phyloP scores from a whole-genome alignment of 2,113 vertebrate species.

The Zingel zingel region DNA sequence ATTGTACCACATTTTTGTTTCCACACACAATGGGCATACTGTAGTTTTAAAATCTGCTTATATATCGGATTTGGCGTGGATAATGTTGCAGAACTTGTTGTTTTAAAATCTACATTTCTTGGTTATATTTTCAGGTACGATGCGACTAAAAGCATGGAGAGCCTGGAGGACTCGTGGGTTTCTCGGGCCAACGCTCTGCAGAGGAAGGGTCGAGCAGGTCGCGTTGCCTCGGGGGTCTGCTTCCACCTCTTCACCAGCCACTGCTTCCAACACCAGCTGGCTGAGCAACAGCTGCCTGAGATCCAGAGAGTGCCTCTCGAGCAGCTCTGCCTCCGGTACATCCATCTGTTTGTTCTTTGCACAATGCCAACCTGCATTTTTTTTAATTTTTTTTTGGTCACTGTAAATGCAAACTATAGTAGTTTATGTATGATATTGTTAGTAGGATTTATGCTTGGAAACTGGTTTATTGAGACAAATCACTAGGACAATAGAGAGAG shows the following conservation, averaged over 20 bases:
- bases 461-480: background rate
- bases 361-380: background rate
- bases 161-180: conserved; percentile 95
- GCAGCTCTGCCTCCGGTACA: conserved; percentile 95
- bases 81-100: background rate
- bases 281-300: conserved; percentile 94
- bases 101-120: background rate
- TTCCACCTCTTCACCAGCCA: conserved; percentile 98
- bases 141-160: conserved; percentile 97
- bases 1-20: background rate
- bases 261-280: conserved; percentile 90
- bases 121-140: conserved; percentile 86
- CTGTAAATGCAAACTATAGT: background rate
- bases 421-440: background rate
- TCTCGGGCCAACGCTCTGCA: conserved; percentile 95
- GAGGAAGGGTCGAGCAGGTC: conserved; percentile 94
- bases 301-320: conserved; percentile 96
- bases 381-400: background rate
- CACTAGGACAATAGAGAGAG: too few relatives aligned
- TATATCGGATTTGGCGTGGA: background rate
- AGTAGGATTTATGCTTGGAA: background rate
- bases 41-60: background rate
- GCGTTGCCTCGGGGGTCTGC: conserved; percentile 94
- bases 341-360: conserved; percentile 24
- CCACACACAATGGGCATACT: background rate